Conservation (phyloP, 2,113 vertebrate genomes). For the Cynopterus brachyotis region DNA sequence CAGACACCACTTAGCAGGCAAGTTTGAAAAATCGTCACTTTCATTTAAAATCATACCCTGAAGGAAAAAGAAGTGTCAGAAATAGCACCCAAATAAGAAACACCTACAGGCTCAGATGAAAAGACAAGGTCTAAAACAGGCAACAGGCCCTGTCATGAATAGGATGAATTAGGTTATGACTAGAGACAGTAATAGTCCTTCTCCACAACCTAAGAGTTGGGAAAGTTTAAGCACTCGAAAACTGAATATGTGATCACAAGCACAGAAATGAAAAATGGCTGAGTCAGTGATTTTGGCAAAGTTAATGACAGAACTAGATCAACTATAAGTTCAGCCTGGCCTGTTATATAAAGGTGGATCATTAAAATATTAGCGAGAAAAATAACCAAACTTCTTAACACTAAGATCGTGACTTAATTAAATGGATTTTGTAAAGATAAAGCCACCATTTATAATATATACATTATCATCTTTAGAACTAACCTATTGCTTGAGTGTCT, state of each 20-base stretch:
- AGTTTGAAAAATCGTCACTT: slow-evolving; percentile 65
- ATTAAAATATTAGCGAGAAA: slow-evolving; percentile 29
- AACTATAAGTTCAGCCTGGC: neutral
- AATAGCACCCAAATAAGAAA: slow-evolving; percentile 58
- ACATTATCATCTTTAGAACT: neutral
- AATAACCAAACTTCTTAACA: neutral
- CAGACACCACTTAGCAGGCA: slow-evolving; percentile 42
- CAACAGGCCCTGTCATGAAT: slow-evolving; percentile 47
- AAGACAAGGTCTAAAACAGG: slow-evolving; percentile 33
- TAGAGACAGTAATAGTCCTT: slow-evolving; percentile 61
- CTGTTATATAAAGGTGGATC: neutral
- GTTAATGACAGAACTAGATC: slow-evolving; percentile 61
- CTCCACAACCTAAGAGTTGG: neutral
- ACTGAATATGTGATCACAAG: slow-evolving; percentile 5
- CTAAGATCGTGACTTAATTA: slow-evolving; percentile 7
- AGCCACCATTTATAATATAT: neutral
- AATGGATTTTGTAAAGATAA: neutral
- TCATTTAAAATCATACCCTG: slow-evolving; percentile 61
- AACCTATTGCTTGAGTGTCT: neutral
- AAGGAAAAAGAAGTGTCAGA: slow-evolving; percentile 53
- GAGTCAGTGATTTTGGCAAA: slow-evolving; percentile 55
- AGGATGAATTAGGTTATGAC: slow-evolving; percentile 63
- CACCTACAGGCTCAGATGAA: neutral
- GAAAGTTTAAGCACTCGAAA: slow-evolving; percentile 55
- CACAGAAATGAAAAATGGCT: slow-evolving; percentile 27